Conservation (phyloP, 2,888 invertebrate species). For the Pteria penguin region DNA sequence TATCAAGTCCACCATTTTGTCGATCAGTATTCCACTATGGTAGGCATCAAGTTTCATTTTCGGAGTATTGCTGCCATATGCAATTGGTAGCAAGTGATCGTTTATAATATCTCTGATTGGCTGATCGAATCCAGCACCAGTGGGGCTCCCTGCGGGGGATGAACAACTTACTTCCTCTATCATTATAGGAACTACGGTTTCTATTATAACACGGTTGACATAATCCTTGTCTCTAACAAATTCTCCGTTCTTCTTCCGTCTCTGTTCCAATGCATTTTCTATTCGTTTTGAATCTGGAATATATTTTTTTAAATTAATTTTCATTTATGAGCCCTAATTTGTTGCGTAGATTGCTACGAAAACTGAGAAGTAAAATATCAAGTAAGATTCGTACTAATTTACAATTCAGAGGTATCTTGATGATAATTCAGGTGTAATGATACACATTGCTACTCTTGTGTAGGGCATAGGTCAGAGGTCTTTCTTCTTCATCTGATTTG, state of each 20-base stretch:
- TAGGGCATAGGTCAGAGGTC: too few relatives aligned
- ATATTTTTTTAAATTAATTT: too few relatives aligned
- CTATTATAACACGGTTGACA: slow-evolving; percentile 27
- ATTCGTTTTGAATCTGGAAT: slow-evolving; percentile 36
- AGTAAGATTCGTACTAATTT: background rate
- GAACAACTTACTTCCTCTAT: slow-evolving; percentile 26
- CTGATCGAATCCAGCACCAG: slow-evolving; percentile 17
- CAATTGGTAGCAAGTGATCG: slow-evolving; percentile 37
- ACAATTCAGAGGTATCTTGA: background rate
- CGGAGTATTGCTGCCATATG: slow-evolving; percentile 16
- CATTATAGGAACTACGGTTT: slow-evolving; percentile 35
- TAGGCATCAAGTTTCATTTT: slow-evolving; percentile 23
- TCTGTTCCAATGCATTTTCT: slow-evolving; percentile 37
- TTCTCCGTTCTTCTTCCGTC: slow-evolving; percentile 34
- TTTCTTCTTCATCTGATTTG: too few relatives aligned
- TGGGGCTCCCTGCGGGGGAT: slow-evolving; percentile 20
- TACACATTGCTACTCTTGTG: too few relatives aligned
- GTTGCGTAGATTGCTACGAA: too few relatives aligned
- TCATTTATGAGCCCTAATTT: too few relatives aligned
- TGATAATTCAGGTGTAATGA: too few relatives aligned
- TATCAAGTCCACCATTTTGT: slow-evolving; percentile 33
- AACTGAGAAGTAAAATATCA: background rate
- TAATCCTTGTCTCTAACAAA: slow-evolving; percentile 40
- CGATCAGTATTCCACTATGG: slow-evolving; percentile 24
- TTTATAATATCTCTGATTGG: slow-evolving; percentile 37